Conservation (phyloP, 2,888 invertebrate species). For the Syrista parreyssii region DNA sequence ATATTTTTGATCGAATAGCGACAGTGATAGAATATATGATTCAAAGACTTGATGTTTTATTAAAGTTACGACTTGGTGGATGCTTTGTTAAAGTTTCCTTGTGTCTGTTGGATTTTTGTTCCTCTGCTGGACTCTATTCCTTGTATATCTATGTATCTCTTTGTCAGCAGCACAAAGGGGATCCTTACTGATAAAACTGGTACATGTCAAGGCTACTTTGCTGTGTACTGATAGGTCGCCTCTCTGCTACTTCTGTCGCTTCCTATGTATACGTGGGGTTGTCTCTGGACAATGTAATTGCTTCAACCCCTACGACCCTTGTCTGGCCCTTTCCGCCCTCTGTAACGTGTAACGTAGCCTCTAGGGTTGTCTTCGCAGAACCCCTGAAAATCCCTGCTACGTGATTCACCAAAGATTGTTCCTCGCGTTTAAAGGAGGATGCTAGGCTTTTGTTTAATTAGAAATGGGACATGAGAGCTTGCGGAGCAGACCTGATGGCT, state of each 20-base stretch:
- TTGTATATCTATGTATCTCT: neutral
- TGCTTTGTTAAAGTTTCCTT: neutral
- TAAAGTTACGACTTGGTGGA: neutral
- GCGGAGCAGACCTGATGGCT: no score
- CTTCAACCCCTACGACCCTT: constrained; percentile 19
- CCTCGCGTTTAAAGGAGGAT: neutral
- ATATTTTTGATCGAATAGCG: no score
- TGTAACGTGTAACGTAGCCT: neutral
- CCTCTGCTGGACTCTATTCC: neutral
- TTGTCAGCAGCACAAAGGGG: neutral
- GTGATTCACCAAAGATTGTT: neutral
- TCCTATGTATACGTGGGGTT: constrained; percentile 15
- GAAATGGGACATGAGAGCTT: neutral
- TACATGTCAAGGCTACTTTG: neutral
- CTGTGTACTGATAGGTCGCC: neutral
- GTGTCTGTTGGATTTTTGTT: neutral
- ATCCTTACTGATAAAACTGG: neutral
- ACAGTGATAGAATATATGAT: no score
- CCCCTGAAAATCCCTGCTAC: neutral
- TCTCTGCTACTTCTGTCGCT: neutral
- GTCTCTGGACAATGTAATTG: constrained; percentile 41
- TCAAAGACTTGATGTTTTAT: no score
- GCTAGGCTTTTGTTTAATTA: neutral
- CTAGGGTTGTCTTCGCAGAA: neutral
- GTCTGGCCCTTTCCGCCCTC: neutral